Evolutionary conservation across 2,888 invertebrate genomes (phyloP).

Genomic region (Sinelater perroti): DNA sequence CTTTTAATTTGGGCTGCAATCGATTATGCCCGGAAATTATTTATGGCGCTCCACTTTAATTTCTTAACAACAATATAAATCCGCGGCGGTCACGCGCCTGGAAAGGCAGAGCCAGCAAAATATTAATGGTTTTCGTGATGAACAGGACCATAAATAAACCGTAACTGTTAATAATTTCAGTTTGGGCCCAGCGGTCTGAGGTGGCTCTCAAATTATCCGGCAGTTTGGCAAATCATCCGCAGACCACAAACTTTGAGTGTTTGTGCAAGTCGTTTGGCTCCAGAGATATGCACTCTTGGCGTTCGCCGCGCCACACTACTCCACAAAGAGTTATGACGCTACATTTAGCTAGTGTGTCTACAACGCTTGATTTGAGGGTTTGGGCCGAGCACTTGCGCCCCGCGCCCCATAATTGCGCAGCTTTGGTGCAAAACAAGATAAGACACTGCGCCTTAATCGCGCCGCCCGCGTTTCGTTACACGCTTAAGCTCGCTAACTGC

Average conservation of each 20-base stretch:
- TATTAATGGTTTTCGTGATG: conserved; percentile 3
- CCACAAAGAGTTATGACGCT: conserved; percentile 42
- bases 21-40: too few species aligned
- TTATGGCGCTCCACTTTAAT: too few species aligned
- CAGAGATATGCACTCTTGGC: conserved; percentile 48
- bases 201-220: conserved; percentile 18
- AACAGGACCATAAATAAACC: conserved; percentile 2
- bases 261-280: conserved; percentile 48
- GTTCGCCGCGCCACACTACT: conserved; percentile 47
- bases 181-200: conserved; percentile 1
- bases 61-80: too few species aligned
- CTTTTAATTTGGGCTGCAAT: too few species aligned
- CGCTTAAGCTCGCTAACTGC: conserved; percentile 13
- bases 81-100: too few species aligned
- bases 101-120: conserved; percentile 3
- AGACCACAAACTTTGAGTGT: conserved; percentile 48
- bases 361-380: conserved; percentile 38
- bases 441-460: conserved; percentile 11
- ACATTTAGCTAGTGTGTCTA: conserved; percentile 43
- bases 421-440: conserved; percentile 16
- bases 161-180: conserved; percentile 24
- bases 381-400: conserved; percentile 14
- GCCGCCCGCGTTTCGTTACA: conserved; percentile 13
- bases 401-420: conserved; percentile 10
- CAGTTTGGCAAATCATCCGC: conserved; percentile 49